phyloP scores from a whole-genome alignment of 2,888 invertebrate genomes.

The Limenitis camilla region DNA sequence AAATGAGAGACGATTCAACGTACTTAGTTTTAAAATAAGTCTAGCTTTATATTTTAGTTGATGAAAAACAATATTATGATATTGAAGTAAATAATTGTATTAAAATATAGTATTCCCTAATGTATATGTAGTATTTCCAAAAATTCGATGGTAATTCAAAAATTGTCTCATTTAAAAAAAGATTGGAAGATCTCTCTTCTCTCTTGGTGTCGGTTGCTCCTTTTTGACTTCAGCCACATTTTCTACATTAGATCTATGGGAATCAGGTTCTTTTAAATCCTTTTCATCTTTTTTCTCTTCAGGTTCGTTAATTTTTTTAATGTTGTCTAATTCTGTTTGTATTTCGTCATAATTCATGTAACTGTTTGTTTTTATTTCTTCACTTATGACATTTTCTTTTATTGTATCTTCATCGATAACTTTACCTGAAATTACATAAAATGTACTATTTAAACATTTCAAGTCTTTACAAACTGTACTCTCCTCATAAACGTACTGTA shows the following conservation, averaged over 20 bases:
- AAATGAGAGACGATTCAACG: not conserved
- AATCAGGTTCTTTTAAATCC: not conserved
- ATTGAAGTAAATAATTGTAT: no score
- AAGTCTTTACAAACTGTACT: no score
- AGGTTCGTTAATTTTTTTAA: conserved; percentile 5
- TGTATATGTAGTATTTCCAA: no score
- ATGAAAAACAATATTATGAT: not conserved
- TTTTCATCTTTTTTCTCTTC: conserved; percentile 2
- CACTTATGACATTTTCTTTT: conserved; percentile 34
- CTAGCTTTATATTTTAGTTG: not conserved
- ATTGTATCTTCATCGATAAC: conserved; percentile 27
- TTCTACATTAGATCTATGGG: conserved; percentile 1
- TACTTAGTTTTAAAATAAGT: not conserved
- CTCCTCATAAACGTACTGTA: no score
- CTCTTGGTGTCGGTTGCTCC: not conserved
- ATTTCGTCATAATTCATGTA: conserved; percentile 33
- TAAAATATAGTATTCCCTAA: no score
- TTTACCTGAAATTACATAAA: conserved; percentile 26
- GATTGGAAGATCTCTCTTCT: conserved; percentile 4
- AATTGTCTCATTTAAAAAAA: conserved; percentile 7
- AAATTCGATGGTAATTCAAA: no score
- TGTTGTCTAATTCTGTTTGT: conserved; percentile 29
- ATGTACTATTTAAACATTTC: not conserved
- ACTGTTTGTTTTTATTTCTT: conserved; percentile 30
- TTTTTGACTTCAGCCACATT: conserved; percentile 4